phyloP scores from a whole-genome alignment of 2,113 vertebrate species.

The Dasypus novemcinctus region DNA sequence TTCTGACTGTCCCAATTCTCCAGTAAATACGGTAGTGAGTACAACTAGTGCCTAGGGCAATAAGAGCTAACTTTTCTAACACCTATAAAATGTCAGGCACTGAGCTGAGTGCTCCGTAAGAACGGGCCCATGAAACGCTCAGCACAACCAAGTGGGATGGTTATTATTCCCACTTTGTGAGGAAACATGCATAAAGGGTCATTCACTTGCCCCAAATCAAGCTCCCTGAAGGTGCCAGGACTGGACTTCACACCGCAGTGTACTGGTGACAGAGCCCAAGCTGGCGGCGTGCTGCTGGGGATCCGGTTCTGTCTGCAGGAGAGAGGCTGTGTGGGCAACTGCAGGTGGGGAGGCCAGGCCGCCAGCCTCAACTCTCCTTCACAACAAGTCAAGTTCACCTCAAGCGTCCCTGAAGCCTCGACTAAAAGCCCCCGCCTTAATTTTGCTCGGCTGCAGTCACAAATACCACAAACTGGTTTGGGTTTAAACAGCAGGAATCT shows the following conservation, averaged over 20 bases:
- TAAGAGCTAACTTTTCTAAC: accelerated
- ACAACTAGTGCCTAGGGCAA: not conserved
- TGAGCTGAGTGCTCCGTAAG: not conserved
- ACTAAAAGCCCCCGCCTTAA: too few species aligned
- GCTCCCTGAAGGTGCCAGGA: not conserved
- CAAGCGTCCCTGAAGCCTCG: not conserved
- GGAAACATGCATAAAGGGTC: not conserved
- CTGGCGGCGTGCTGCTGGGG: accelerated
- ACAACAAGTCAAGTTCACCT: not conserved
- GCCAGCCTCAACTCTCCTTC: not conserved
- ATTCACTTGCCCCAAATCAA: not conserved
- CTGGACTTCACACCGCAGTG: not conserved
- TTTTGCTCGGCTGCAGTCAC: too few species aligned
- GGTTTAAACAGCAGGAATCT: too few species aligned
- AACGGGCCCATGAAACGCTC: accelerated
- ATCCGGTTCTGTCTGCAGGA: not conserved
- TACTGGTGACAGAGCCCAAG: not conserved
- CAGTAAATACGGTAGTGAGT: not conserved
- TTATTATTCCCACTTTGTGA: accelerated
- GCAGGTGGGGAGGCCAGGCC: not conserved
- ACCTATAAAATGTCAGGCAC: accelerated
- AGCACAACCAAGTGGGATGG: accelerated
- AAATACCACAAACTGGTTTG: too few species aligned
- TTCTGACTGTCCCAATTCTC: not conserved
- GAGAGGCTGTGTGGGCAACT: too few species aligned